These are phyloP conservation scores for Bathynomus jamesi DNA, from an alignment of 1,140 invertebrate species.

Conservation along the genomic window DNA sequence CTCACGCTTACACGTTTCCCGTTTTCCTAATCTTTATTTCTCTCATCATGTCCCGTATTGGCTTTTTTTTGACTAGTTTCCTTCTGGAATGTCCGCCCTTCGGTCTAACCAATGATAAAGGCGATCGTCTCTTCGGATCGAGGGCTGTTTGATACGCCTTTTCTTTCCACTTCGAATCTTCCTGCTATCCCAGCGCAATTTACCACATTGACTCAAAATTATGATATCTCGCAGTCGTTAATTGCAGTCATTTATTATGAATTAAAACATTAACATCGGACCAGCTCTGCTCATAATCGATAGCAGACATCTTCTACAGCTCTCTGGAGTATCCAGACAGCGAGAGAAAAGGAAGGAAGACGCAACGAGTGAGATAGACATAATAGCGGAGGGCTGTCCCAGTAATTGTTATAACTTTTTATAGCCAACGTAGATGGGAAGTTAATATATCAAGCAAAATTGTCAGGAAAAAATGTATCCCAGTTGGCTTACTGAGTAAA, in stretches of 20 bases:
- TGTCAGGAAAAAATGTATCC: too few relatives aligned
- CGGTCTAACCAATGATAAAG: background rate
- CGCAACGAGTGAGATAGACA: background rate
- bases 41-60: conserved; percentile 23
- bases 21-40: conserved; percentile 36
- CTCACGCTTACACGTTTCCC: conserved; percentile 34
- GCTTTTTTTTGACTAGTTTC: background rate
- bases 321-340: background rate
- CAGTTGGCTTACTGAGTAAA: too few relatives aligned
- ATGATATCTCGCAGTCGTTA: conserved; percentile 33
- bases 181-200: conserved; percentile 25
- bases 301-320: conserved; percentile 8
- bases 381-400: too few relatives aligned
- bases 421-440: too few relatives aligned
- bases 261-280: conserved; percentile 35
- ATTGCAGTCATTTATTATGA: conserved; percentile 36
- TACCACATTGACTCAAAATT: conserved; percentile 35
- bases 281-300: conserved; percentile 22
- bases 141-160: conserved; percentile 4
- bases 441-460: too few relatives aligned
- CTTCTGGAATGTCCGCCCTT: conserved; percentile 8
- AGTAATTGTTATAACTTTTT: too few relatives aligned
- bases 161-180: conserved; percentile 21
- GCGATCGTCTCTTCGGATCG: background rate
- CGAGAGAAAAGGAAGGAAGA: conserved; percentile 4